These are phyloP conservation scores for Macrobrachium rosenbergii DNA, from an alignment of 1,140 invertebrate genomes.

Conservation along the genomic window DNA sequence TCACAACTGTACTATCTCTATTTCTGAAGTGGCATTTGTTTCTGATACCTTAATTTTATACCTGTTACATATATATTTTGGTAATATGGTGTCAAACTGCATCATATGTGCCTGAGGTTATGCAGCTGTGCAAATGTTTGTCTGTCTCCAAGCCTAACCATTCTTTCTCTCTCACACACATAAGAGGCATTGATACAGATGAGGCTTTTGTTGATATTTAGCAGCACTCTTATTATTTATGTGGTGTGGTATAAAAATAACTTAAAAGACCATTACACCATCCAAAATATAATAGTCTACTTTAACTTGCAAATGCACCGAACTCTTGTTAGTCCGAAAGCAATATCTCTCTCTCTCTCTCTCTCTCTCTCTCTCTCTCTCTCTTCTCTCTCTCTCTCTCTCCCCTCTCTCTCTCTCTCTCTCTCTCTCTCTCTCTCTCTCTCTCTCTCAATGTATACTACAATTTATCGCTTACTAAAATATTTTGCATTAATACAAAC, in stretches of 20 bases:
- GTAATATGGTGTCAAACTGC: no score
- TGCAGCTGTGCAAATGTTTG: no score
- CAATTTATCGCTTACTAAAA: neutral
- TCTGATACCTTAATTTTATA: no score
- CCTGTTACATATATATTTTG: no score
- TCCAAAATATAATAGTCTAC: neutral
- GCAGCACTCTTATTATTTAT: no score
- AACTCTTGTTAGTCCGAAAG: neutral
- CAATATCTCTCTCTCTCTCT: neutral
- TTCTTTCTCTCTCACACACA: neutral
- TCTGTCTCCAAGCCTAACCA: neutral
- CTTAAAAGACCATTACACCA: no score
- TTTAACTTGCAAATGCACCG: neutral
- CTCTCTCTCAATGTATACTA: constrained; percentile 10
- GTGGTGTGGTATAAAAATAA: no score
- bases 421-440: constrained; percentile 26
- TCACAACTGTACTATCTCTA: no score
- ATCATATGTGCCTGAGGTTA: no score
- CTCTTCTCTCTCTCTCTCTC: neutral
- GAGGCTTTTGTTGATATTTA: no score
- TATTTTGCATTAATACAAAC: constrained; percentile 4
- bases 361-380: constrained; percentile 12
- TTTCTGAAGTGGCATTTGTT: no score
- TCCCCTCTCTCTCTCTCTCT: neutral
- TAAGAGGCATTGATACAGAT: no score